Conservation (phyloP, 2,113 vertebrate species). For the Tympanuchus pallidicinctus region DNA sequence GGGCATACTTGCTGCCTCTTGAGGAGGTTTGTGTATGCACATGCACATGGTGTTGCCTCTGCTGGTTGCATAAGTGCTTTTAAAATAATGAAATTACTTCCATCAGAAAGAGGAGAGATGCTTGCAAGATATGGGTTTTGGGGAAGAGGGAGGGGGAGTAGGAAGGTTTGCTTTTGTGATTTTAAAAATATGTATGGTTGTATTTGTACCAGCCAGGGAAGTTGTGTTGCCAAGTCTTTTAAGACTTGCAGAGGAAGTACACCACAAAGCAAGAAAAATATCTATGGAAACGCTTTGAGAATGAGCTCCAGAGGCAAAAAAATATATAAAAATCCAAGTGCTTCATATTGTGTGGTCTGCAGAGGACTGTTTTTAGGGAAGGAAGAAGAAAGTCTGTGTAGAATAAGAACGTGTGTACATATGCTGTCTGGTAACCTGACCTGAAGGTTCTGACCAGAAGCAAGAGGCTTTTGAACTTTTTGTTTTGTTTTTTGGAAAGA, state of each 20-base stretch:
- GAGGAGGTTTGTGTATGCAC: not conserved
- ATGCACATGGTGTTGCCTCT: constrained; percentile 27
- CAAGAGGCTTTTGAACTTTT: not conserved
- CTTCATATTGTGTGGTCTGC: constrained; percentile 31
- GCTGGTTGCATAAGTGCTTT: constrained; percentile 69
- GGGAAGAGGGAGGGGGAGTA: not conserved
- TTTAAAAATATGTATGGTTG: constrained; percentile 57
- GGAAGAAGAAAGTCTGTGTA: not conserved
- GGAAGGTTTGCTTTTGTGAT: constrained; percentile 24
- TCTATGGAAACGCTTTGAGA: constrained; percentile 48
- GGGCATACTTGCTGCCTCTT: not conserved
- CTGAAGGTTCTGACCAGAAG: not conserved
- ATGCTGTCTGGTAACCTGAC: not conserved
- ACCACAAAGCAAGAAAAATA: constrained; percentile 59
- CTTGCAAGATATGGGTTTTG: constrained; percentile 41
- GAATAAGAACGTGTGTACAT: not conserved
- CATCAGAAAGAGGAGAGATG: constrained; percentile 62
- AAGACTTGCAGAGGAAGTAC: constrained; percentile 50
- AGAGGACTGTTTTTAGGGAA: not conserved
- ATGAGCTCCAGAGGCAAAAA: not conserved
- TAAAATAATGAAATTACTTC: constrained; percentile 76
- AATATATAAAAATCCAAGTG: not conserved
- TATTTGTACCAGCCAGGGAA: constrained; percentile 48
- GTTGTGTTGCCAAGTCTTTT: constrained; percentile 43
- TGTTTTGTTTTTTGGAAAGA: not conserved